Evolutionary conservation across 1,140 invertebrate genomes (phyloP), one percentile per base, ranked within the genome.

Genomic region (Sitodiplosis mosellana): DNA sequence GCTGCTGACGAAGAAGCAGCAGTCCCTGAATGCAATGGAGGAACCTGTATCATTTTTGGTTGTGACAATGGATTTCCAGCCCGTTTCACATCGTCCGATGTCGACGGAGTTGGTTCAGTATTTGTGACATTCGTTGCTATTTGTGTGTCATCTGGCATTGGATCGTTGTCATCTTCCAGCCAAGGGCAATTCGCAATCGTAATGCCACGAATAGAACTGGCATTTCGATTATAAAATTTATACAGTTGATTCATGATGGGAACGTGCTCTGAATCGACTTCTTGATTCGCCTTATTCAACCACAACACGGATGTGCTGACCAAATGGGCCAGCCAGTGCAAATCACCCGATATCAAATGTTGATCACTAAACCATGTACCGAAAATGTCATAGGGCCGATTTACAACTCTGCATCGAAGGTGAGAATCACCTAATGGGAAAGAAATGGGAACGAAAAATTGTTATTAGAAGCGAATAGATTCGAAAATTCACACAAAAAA

Each of bases 301-400:
- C 83, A 88, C 7, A 91, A 64, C 20, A 82, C 72, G 36, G 82
- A 87, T 22, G 77, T 77, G 53, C 81, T 87, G 19, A 86, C 78
- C 48, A 87, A 63, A 59, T 86, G 78, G 10, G 80, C 81, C 22
- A 87, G 64, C 81, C 83, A 87, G 56, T 79, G 74, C 2, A 88
- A 65, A 57, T 85, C 78, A 40, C 87, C 86, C 18, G 85, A 88
- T 40, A 91, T 59, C 5, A 90, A 66, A 64, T 87, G 81, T 53
- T 75, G 74, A 56, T 89, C 83, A 58, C 81, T 86, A 56, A 85
- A 89, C 87, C 87, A 91, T 36, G 83, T 82, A 15, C 87, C 87
- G 68, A 89, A 89, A 53, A 89, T 82, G 64, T 90, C 86, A 57
- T 87, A 89, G 0, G 87, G 87, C 52, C 87, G 86, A 67, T 88